These are phyloP conservation scores for Scyliorhinus canicula DNA, from an alignment of 2,797 vertebrate species.

Conservation along the genomic window DNA sequence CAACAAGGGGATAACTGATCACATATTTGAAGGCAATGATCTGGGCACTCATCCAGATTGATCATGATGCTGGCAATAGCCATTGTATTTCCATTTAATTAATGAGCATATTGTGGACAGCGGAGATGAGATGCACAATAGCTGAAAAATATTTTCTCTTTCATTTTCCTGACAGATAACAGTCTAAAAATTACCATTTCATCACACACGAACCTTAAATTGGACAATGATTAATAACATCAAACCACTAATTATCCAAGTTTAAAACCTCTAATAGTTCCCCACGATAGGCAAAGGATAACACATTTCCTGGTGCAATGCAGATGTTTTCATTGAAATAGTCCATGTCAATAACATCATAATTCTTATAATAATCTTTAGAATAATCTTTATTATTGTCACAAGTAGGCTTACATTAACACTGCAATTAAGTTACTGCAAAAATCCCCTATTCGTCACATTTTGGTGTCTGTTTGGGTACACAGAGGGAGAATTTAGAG, in stretches of 20 bases:
- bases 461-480: too few relatives aligned
- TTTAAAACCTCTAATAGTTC: background rate
- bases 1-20: background rate
- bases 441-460: too few relatives aligned
- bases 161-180: background rate
- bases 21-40: conserved; percentile 17
- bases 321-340: background rate
- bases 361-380: too few relatives aligned
- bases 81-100: background rate
- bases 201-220: background rate
- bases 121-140: conserved; percentile 6
- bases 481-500: too few relatives aligned
- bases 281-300: background rate
- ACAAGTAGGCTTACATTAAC: too few relatives aligned
- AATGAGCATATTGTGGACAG: conserved; percentile 21
- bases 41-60: conserved; percentile 11
- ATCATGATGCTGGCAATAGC: background rate
- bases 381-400: too few relatives aligned
- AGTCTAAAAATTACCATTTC: background rate
- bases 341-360: background rate
- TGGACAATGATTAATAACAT: background rate
- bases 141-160: background rate
- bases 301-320: background rate
- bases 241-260: background rate
- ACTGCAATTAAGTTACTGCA: too few relatives aligned